A percentile compares a stretch with the other conserved stretches of the same genome.
Evolutionary conservation across 2,113 vertebrate genomes (phyloP).

Genomic region (Oceanites oceanicus): DNA sequence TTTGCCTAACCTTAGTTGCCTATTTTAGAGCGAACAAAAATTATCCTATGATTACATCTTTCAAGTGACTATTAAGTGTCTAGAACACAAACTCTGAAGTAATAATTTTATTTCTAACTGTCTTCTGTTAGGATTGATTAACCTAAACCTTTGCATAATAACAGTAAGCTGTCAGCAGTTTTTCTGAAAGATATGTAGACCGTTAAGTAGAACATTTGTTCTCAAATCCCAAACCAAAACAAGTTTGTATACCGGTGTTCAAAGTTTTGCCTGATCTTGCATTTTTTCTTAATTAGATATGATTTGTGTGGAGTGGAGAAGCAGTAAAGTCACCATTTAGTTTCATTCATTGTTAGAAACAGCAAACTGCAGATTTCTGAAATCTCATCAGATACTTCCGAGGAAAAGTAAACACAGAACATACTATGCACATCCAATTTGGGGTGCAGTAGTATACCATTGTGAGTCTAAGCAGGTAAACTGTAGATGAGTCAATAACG

Average conservation of each 20-base stretch:
- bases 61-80: neutral
- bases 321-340: neutral
- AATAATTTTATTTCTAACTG: neutral
- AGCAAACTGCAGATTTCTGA: neutral
- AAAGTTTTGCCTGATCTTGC: neutral
- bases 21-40: neutral
- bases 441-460: neutral
- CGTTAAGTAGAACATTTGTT: neutral
- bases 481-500: neutral
- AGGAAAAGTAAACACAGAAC: neutral
- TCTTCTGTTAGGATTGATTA: neutral
- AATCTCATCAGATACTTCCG: neutral
- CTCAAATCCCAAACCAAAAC: neutral
- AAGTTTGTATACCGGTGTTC: neutral
- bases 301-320: neutral
- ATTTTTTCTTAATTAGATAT: neutral
- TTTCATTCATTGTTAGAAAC: neutral
- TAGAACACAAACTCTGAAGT: neutral
- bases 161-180: neutral
- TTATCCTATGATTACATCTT: neutral
- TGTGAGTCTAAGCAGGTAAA: neutral
- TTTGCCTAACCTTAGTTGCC: neutral
- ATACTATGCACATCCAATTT: neutral
- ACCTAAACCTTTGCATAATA: neutral
- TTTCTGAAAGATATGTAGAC: neutral